Base-by-base conservation (phyloP, 2,888 invertebrate species). In the Oeneis ivallda region DNA sequence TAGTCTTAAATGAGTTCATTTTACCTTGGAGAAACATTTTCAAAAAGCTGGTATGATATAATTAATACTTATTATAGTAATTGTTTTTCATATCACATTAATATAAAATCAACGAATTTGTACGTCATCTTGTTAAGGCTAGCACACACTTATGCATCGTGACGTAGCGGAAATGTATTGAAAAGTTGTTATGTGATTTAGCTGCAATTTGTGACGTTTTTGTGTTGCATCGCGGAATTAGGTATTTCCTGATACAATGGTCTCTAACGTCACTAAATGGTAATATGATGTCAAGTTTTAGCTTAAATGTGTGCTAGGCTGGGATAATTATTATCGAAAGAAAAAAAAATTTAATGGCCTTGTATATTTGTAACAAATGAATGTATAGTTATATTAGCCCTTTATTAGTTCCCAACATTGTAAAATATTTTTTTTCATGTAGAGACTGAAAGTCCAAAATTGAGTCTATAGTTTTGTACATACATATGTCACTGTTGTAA, bases 361-460 rank as follows among this genome's bases (percentile, higher is more conserved):
- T 89, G 86, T 89, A 84, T 85, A 82, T 82, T 81, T 81, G 79
- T 85, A 85, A 83, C 81, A 79, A 81, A 79, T 76, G 71, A 80
- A 80, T 84, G 81, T 85, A 84, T 79, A 83, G 78, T 79, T 79
- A 76, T 79, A 56, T 56, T 41, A 56, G 75, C 74, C 75, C 75
- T 81, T 76, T 74, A 78, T 83, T 84, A 80, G 76, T 84, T 86
- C 82, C 62, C 76, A 74, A 75, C 79, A 82, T 75, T 86, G 83
- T 86, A 85, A 80, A 77, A 82, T 84, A 83, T 78, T 82, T 82
- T 80, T 77, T 82, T 82, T 77, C 80, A 79, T 84, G 84, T 90
- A 89, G 89, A 91, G 91, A 91, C 90, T 91, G 90, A 90, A 90
- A 91, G 90, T 91, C 90, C 89, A 87, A 87, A 89, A 87, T 89